These are phyloP conservation scores for Erythrocercus mccallii DNA, from an alignment of 2,113 vertebrate genomes.

Conservation along the genomic window DNA sequence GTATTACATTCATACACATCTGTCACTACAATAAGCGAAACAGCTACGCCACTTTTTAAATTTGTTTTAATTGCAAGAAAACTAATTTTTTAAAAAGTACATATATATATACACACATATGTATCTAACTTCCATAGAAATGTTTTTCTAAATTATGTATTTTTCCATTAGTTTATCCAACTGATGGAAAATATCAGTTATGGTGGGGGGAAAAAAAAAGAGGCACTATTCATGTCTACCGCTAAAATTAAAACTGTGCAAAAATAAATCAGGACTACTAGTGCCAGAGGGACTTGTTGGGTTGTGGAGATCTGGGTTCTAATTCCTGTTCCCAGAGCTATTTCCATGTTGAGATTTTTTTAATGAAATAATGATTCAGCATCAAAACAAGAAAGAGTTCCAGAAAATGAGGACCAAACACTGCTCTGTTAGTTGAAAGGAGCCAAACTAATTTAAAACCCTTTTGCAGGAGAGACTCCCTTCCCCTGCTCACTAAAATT, in stretches of 20 bases:
- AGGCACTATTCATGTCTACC: background rate
- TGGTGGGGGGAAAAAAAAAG: rapidly evolving
- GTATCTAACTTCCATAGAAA: background rate
- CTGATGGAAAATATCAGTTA: background rate
- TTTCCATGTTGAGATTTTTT: background rate
- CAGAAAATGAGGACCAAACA: background rate
- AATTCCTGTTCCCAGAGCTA: background rate
- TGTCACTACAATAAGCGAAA: background rate
- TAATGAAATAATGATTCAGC: background rate
- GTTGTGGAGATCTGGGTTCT: background rate
- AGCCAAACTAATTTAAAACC: background rate
- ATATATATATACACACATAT: rapidly evolving
- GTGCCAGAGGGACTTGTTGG: background rate
- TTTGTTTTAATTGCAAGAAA: background rate
- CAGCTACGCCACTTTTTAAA: background rate
- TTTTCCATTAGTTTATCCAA: background rate
- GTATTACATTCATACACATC: background rate
- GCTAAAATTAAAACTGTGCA: background rate
- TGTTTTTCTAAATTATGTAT: background rate
- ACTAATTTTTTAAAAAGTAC: background rate
- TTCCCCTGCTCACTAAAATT: background rate
- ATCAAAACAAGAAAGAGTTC: background rate
- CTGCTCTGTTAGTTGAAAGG: background rate
- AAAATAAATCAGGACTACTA: background rate
- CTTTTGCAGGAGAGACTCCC: background rate